Conservation (phyloP, 2,888 invertebrate genomes). For the Amphipyra berbera region DNA sequence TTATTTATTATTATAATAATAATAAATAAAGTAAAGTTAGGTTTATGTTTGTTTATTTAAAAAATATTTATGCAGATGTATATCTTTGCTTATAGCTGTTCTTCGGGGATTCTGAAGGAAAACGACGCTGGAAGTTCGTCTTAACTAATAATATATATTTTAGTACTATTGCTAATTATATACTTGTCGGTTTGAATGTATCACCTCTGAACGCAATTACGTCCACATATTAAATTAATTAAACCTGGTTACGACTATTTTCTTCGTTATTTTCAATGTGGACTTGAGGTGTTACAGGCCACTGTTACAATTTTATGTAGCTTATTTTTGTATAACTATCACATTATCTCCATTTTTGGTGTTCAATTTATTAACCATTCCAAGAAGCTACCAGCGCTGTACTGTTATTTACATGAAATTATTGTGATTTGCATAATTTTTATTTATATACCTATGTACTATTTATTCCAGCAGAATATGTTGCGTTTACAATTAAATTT, state of each 20-base stretch:
- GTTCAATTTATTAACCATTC: constrained; percentile 76
- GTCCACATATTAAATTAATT: too few species aligned
- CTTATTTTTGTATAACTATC: constrained; percentile 62
- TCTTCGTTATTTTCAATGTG: neutral
- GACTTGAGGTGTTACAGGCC: constrained; percentile 10
- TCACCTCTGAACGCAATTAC: neutral
- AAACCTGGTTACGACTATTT: neutral
- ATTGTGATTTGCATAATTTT: constrained; percentile 61
- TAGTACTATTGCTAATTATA: constrained; percentile 33
- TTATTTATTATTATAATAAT: neutral
- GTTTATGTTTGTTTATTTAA: neutral
- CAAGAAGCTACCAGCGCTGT: constrained; percentile 63
- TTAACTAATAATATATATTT: constrained; percentile 21
- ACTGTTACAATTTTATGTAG: constrained; percentile 42
- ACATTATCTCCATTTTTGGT: constrained; percentile 63
- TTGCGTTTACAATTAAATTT: constrained; percentile 47
- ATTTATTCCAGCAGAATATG: constrained; percentile 42
- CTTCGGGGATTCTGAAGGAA: constrained; percentile 74
- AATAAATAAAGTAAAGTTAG: neutral
- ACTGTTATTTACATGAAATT: constrained; percentile 47
- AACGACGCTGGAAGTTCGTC: constrained; percentile 44
- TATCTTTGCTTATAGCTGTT: constrained; percentile 69
- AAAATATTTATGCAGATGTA: neutral
- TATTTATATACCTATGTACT: constrained; percentile 45
- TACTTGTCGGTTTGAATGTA: constrained; percentile 27